Evolutionary conservation across 2,113 vertebrate genomes (phyloP).

Genomic region (Cairina moschata): DNA sequence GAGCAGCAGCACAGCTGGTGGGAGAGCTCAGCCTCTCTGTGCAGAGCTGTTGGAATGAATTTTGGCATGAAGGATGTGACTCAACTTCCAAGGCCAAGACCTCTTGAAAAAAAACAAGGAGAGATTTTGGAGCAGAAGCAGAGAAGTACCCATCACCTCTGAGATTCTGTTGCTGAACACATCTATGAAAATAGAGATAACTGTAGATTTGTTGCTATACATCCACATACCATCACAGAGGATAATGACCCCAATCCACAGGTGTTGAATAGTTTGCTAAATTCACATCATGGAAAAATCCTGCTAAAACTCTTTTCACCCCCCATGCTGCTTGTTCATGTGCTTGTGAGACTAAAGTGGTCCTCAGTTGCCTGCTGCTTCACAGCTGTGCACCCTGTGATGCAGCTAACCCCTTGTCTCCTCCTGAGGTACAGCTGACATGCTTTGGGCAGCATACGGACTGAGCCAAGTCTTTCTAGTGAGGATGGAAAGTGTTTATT

Average conservation of each 20-base stretch:
- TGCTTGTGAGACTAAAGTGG: neutral
- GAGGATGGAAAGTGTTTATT: neutral
- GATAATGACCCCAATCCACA: accelerated
- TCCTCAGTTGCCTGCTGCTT: neutral
- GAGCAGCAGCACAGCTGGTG: too few relatives aligned
- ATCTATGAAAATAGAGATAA: neutral
- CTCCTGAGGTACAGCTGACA: neutral
- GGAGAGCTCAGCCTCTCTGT: neutral
- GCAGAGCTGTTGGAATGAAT: neutral
- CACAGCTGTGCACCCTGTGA: neutral
- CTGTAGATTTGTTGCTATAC: accelerated
- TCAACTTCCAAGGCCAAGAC: neutral
- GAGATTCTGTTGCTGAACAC: neutral
- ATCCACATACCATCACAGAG: neutral
- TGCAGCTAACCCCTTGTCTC: neutral
- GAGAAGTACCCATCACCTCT: accelerated
- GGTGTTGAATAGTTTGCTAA: neutral
- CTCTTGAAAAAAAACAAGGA: neutral
- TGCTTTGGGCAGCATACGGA: neutral
- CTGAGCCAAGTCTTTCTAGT: neutral
- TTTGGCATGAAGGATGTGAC: neutral
- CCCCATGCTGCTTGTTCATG: neutral
- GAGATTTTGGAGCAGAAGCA: neutral
- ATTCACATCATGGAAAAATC: neutral
- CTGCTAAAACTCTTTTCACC: neutral